Percentiles rank a stretch among this genome's conserved stretches.
phyloP scores from a whole-genome alignment of 2,888 invertebrate genomes.

The Chymomyza caudatula region DNA sequence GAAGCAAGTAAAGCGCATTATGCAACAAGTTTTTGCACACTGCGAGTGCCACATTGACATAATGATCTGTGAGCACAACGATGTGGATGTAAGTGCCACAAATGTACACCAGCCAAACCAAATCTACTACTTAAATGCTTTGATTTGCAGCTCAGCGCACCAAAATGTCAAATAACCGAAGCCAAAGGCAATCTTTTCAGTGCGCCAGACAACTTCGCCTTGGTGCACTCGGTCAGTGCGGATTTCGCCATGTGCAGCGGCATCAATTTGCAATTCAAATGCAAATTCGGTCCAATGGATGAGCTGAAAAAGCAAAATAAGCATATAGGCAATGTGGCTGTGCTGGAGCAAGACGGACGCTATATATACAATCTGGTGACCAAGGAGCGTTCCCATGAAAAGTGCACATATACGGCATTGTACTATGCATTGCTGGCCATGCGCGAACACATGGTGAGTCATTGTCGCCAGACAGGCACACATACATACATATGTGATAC shows the following conservation, averaged over 20 bases:
- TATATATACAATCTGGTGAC: conserved; percentile 82
- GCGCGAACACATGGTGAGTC: conserved; percentile 75
- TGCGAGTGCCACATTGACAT: conserved; percentile 68
- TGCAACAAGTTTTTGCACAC: conserved; percentile 63
- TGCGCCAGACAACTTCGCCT: conserved; percentile 78
- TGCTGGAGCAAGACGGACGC: conserved; percentile 77
- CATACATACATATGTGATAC: not conserved
- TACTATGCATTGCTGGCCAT: conserved; percentile 78
- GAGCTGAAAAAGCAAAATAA: conserved; percentile 73
- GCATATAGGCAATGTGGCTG: conserved; percentile 79
- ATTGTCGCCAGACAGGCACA: too few species aligned
- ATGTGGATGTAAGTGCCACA: conserved; percentile 37
- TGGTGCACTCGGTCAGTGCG: conserved; percentile 81
- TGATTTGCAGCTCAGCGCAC: conserved; percentile 44
- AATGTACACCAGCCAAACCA: not conserved
- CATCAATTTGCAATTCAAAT: conserved; percentile 78
- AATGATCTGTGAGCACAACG: conserved; percentile 63
- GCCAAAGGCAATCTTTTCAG: conserved; percentile 79
- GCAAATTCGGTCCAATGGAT: conserved; percentile 68
- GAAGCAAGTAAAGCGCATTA: conserved; percentile 78
- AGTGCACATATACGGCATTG: conserved; percentile 79
- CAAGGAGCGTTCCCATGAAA: conserved; percentile 79
- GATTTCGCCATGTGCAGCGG: conserved; percentile 81
- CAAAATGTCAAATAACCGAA: conserved; percentile 75
- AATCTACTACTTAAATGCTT: not conserved